These are phyloP conservation scores for Orthosia gracilis DNA, from an alignment of 2,888 invertebrate genomes.

Conservation along the genomic window DNA sequence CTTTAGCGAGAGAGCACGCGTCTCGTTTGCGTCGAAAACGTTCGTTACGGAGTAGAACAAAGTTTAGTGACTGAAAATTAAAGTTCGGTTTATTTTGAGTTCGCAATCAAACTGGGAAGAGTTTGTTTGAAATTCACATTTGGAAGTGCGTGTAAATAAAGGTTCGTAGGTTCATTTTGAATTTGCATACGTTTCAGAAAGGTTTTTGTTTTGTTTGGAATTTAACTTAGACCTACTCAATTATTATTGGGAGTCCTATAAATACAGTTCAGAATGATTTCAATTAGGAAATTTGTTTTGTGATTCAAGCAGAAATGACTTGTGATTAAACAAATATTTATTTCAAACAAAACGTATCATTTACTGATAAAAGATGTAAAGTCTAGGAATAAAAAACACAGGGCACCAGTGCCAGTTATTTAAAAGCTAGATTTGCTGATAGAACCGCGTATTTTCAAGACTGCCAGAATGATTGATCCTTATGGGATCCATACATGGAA, in stretches of 20 bases:
- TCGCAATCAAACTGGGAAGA: constrained; percentile 65
- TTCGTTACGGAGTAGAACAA: constrained; percentile 74
- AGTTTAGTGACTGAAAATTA: constrained; percentile 78
- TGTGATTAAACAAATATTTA: background rate
- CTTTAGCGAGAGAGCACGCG: constrained; percentile 68
- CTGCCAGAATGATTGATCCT: too few species aligned
- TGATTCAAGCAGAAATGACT: background rate
- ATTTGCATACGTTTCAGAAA: constrained; percentile 55
- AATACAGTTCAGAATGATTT: background rate
- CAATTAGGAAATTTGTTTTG: background rate
- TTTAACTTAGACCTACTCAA: constrained; percentile 7
- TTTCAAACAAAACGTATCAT: background rate
- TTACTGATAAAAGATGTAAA: background rate
- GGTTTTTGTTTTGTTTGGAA: constrained; percentile 43
- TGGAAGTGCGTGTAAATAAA: constrained; percentile 69
- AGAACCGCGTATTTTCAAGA: too few species aligned
- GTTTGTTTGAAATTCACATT: constrained; percentile 67
- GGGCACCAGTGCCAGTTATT: background rate
- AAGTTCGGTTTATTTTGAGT: constrained; percentile 71
- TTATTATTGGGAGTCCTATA: constrained; percentile 7
- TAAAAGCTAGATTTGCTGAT: background rate
- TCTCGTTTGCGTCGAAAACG: constrained; percentile 60
- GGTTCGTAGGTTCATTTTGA: constrained; percentile 66
- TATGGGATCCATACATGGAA: background rate
- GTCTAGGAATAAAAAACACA: too few species aligned